Evolutionary conservation across 2,888 invertebrate genomes (phyloP).

Genomic region (Xylophagus ater): DNA sequence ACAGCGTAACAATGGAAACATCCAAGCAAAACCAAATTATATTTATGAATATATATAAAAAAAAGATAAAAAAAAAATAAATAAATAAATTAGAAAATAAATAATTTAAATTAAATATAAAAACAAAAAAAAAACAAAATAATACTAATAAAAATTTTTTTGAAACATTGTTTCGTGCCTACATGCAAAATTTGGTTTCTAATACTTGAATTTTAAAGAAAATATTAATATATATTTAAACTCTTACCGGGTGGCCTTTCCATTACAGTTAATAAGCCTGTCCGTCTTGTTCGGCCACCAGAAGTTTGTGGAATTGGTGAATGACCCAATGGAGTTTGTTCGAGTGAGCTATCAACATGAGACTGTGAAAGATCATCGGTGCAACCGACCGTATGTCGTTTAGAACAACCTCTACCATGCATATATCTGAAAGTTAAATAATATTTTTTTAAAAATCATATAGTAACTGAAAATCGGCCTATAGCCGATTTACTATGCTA

Average conservation of each 20-base stretch:
- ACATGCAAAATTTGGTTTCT: conserved; percentile 6
- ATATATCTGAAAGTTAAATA: conserved; percentile 51
- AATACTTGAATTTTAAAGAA: conserved; percentile 7
- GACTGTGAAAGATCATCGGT: conserved; percentile 50
- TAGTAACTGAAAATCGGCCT: too few species aligned
- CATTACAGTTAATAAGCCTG: conserved; percentile 75
- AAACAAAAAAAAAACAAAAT: conserved; percentile 17
- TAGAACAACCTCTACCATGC: conserved; percentile 60
- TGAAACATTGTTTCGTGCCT: conserved; percentile 23
- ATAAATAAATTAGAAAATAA: conserved; percentile 15
- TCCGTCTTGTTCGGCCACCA: conserved; percentile 58
- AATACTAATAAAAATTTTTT: conserved; percentile 16
- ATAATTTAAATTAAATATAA: conserved; percentile 18
- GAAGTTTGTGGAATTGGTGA: conserved; percentile 27
- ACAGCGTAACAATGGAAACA: conserved; percentile 18
- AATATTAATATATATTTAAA: conserved; percentile 1
- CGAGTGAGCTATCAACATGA: conserved; percentile 38
- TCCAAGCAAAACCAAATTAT: conserved; percentile 22
- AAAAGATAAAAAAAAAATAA: conserved; percentile 20
- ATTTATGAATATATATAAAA: too few species aligned
- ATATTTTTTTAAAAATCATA: too few species aligned
- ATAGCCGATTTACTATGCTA: too few species aligned
- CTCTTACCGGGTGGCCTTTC: conserved; percentile 73
- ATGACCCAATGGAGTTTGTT: conserved; percentile 31
- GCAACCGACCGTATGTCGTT: conserved; percentile 68